Conservation (phyloP, 2,113 vertebrate genomes). For the Pheucticus melanocephalus region DNA sequence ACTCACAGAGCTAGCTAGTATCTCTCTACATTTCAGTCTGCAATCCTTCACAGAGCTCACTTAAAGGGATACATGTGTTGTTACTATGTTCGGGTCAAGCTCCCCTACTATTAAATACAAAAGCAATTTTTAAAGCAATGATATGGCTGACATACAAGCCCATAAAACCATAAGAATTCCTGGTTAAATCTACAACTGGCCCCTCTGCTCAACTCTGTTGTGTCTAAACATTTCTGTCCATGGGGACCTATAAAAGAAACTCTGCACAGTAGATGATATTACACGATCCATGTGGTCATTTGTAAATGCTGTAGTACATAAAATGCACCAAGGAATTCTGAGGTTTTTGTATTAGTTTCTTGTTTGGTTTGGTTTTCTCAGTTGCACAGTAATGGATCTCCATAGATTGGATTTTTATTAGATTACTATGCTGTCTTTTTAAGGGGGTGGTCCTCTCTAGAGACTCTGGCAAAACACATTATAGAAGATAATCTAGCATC, state of each 20-base stretch:
- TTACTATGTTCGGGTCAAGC: background rate
- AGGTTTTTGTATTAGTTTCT: slow-evolving; percentile 20
- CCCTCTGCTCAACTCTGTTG: background rate
- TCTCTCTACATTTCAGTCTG: background rate
- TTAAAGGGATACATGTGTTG: background rate
- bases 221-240: slow-evolving; percentile 31
- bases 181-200: slow-evolving; percentile 21
- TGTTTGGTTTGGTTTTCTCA: slow-evolving; percentile 43
- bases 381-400: slow-evolving; percentile 29
- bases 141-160: slow-evolving; percentile 20
- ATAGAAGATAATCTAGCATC: slow-evolving; percentile 1
- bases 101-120: slow-evolving; percentile 30
- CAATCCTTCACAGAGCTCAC: background rate
- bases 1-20: background rate
- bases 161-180: slow-evolving; percentile 21
- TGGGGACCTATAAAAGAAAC: slow-evolving; percentile 31
- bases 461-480: background rate
- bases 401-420: slow-evolving; percentile 56
- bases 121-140: slow-evolving; percentile 56
- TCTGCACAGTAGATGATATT: slow-evolving; percentile 43
- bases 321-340: slow-evolving; percentile 24
- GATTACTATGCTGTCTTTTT: slow-evolving; percentile 12
- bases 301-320: slow-evolving; percentile 29
- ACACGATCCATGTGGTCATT: slow-evolving; percentile 32
- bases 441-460: background rate